These are phyloP conservation scores for Lepidurus apus DNA, from an alignment of 1,140 invertebrate species.

Conservation along the genomic window DNA sequence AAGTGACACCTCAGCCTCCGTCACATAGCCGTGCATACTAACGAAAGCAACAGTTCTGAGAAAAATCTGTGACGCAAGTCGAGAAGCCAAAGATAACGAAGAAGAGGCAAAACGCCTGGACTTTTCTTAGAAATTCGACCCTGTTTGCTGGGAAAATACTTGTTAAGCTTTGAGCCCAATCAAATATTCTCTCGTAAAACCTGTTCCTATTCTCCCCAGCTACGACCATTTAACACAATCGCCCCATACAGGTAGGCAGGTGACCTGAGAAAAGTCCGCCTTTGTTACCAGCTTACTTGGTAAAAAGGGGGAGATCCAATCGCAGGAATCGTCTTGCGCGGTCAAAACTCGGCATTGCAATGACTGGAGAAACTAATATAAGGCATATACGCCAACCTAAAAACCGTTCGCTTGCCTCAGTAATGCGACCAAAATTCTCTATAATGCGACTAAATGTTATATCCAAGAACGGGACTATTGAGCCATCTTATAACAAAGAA, in stretches of 20 bases:
- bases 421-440: not conserved
- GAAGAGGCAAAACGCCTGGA: no score
- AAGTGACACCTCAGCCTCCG: conserved; percentile 17
- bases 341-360: no score
- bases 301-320: not conserved
- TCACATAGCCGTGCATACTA: not conserved
- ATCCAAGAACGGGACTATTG: not conserved
- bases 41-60: not conserved
- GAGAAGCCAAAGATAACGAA: not conserved
- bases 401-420: not conserved
- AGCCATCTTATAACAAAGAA: no score
- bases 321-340: no score
- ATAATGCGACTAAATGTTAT: not conserved
- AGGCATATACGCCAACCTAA: not conserved
- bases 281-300: not conserved
- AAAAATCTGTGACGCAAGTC: not conserved
- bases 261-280: not conserved
- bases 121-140: no score
- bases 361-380: no score
- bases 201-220: no score
- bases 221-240: no score
- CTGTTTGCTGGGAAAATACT: no score
- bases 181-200: no score
- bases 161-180: no score
- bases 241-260: not conserved